Evolutionary conservation across 2,797 vertebrate genomes (phyloP).

Genomic region (Chrysocyon brachyurus): DNA sequence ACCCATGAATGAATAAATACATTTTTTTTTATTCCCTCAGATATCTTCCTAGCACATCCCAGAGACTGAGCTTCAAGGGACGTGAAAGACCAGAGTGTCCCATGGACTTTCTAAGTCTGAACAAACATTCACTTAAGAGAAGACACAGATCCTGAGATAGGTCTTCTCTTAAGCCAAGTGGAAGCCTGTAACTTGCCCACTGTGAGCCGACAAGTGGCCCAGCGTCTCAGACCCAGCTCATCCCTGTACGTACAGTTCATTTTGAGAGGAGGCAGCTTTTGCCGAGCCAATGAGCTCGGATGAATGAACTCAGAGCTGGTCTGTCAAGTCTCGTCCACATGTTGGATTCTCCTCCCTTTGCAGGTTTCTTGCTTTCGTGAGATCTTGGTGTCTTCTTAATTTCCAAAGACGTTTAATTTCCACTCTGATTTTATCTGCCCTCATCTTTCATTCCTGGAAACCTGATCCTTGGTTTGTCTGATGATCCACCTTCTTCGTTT

Average conservation of each 20-base stretch:
- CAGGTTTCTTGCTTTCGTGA: slow-evolving; percentile 33
- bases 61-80: slow-evolving; percentile 20
- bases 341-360: slow-evolving; percentile 1
- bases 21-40: neutral
- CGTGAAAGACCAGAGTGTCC: neutral
- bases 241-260: neutral
- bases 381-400: slow-evolving; percentile 67
- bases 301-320: neutral
- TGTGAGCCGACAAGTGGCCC: neutral
- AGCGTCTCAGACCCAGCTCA: neutral
- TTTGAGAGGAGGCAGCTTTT: neutral
- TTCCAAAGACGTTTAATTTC: slow-evolving; percentile 70
- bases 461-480: slow-evolving; percentile 56
- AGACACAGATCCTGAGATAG: slow-evolving; percentile 50
- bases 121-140: slow-evolving; percentile 39
- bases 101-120: slow-evolving; percentile 5
- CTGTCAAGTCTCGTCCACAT: slow-evolving; percentile 9
- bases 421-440: slow-evolving; percentile 48
- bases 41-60: neutral
- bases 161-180: neutral
- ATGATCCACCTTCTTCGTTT: slow-evolving; percentile 68
- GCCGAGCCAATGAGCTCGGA: neutral
- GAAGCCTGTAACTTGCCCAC: neutral
- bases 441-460: slow-evolving; percentile 60
- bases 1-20: neutral